Conservation (phyloP, 2,113 vertebrate genomes). For the Oryzias woworae region DNA sequence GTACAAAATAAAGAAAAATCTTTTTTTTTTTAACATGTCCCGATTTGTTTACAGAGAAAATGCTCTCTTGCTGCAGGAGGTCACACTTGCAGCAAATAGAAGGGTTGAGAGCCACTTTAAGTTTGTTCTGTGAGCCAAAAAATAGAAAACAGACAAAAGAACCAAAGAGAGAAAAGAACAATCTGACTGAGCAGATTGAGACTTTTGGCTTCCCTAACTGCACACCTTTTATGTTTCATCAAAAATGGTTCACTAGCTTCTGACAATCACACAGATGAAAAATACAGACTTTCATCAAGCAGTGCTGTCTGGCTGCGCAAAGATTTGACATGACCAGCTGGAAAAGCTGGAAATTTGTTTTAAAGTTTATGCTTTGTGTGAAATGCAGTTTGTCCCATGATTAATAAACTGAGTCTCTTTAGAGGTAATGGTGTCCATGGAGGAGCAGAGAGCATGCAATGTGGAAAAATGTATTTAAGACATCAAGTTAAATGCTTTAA, state of each 20-base stretch:
- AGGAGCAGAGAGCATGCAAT: conserved; percentile 51
- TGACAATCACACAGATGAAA: conserved; percentile 71
- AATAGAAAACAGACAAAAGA: conserved; percentile 43
- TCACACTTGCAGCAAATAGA: conserved; percentile 29
- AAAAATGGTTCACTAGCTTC: conserved; percentile 74
- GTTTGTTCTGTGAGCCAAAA: conserved; percentile 53
- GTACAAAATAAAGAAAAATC: not conserved
- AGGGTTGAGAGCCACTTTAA: conserved; percentile 61
- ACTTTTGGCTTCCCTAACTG: conserved; percentile 64
- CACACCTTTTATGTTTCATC: conserved; percentile 72
- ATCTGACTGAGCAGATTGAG: conserved; percentile 60
- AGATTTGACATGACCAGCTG: conserved; percentile 46
- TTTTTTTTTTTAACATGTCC: not conserved
- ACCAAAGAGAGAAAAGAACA: conserved; percentile 51
- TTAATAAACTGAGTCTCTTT: conserved; percentile 38
- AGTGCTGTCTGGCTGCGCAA: conserved; percentile 46
- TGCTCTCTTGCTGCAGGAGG: conserved; percentile 23
- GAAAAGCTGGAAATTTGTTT: conserved; percentile 49
- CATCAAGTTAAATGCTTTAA: conserved; percentile 54
- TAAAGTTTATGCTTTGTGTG: conserved; percentile 40
- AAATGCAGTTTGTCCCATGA: conserved; percentile 38
- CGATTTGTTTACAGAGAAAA: conserved; percentile 7
- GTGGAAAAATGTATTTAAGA: conserved; percentile 26
- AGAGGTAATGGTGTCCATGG: conserved; percentile 28
- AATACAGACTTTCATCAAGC: conserved; percentile 62